Percentiles rank a stretch among this genome's conserved stretches.
phyloP scores from a whole-genome alignment of 2,797 vertebrate genomes.

The Triplophysa yarkandensis region DNA sequence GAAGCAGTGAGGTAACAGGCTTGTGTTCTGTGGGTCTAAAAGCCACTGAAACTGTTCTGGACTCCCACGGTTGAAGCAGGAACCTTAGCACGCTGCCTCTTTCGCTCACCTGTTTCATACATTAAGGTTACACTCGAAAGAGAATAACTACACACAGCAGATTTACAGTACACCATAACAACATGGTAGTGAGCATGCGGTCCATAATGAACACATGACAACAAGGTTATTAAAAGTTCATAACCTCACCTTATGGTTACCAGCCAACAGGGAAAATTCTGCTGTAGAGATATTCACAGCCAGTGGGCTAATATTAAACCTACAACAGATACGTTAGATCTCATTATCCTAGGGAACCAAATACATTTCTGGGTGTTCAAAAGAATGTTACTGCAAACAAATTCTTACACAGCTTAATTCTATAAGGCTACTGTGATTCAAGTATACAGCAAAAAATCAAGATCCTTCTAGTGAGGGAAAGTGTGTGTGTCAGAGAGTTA shows the following conservation, averaged over 20 bases:
- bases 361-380: not conserved
- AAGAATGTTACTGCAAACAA: not conserved
- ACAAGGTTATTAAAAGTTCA: not conserved
- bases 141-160: constrained; percentile 5
- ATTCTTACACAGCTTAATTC: not conserved
- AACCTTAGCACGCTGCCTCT: constrained; percentile 69
- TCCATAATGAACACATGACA: not conserved
- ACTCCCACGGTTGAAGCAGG: constrained; percentile 86
- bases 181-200: not conserved
- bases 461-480: not conserved
- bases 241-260: constrained; percentile 65
- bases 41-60: constrained; percentile 82
- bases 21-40: constrained; percentile 89
- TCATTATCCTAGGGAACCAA: not conserved
- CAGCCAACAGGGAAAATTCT: constrained; percentile 86
- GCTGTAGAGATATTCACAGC: constrained; percentile 87
- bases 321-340: constrained; percentile 55
- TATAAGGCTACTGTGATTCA: not conserved
- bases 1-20: constrained; percentile 86
- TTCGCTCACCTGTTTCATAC: constrained; percentile 12
- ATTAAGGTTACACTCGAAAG: not conserved
- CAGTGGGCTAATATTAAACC: constrained; percentile 82
- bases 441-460: not conserved
- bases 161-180: not conserved
- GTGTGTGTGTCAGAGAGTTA: not conserved